Evolutionary conservation across 2,113 vertebrate genomes (phyloP), one percentile per base, ranked within the genome.

Genomic region (Sarotherodon lohbergeri): DNA sequence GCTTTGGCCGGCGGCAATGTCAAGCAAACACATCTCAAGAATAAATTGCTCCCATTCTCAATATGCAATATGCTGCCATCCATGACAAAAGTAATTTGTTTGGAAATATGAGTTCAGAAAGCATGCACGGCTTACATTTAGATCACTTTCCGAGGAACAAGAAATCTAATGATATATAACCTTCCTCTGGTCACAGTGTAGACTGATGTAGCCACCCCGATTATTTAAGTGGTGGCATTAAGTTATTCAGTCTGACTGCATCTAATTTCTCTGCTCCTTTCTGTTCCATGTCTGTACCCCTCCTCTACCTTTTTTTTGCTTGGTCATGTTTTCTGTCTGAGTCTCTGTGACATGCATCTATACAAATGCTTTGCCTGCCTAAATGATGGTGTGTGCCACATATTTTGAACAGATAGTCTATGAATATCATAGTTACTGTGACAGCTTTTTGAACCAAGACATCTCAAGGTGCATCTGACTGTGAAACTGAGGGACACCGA

Each of bases 21-120:
- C 89, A 89, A 57, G 89, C 80, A 92, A 88, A 91, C 56, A 83
- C 88, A 86, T 84, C 87, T 86, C 48, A 7, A 57, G 78, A 90
- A 91, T 90, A 93, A 89, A 93, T 87, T 89, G 85, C 87, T 86
- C 80, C 36, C 22, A 10, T 56, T 88, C 50, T 93, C 87, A 88
- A 85, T 68, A 84, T 84, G 92, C 82, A 85, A 81, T 29, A 12
- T 36, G 76, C 88, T 32, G 80, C 85, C 68, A 43, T 89, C 48
- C 84, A 54, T 78, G 88, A 93, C 90, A 90, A 59, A 86, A 90
- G 85, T 83, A 24, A 93, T 94, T 91, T 88, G 88, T 89, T 89
- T 91, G 66, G 90, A 82, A 86, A 91, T 73, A 73, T 80, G 66
- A 78, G 36, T 22, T 4, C 48, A 34, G 88, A 80, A 85, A 66